Evolutionary conservation across 2,797 vertebrate species (phyloP), one percentile per base, ranked within the genome.

Genomic region (Diglossa cyanea): DNA sequence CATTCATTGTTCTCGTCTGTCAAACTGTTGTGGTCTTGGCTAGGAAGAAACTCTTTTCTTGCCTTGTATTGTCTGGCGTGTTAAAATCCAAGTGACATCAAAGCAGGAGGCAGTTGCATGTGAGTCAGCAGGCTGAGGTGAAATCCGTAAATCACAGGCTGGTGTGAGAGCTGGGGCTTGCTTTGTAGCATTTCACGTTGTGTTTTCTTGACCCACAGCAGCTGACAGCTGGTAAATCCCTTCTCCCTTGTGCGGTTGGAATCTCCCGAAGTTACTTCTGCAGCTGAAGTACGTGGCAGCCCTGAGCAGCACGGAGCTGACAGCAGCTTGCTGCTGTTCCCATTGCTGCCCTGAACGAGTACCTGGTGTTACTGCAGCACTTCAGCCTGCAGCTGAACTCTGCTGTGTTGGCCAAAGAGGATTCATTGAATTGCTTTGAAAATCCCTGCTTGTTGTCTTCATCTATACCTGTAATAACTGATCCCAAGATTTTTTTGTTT

Each of bases 161-260:
- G 53, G 17, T 80, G 68, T 58, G 76, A 77, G 79, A 63, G 33
- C 73, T 61, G 42, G 19, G 35, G 28, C 31, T 86, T n/a, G n/a
- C 85, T 83, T 47, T 83, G 54, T n/a, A 47, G 50, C 40, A 17
- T 54, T 58, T 88, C n/a, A 13, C 0, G 0, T 50, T 47, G 53
- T 23, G 16, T 78, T 77, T 40, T n/a, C 37, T 40, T 81, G 60
- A 93, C 94, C 77, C 5, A 2, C 33, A 54, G 71, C 73, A 33
- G 83, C 33, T 25, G 35, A 68, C 86, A 67, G 54, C 62, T 92
- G 88, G 62, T 73, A 89, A 94, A 89, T 82, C 48, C 62, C 61
- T 65, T 45, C 57, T 89, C 44, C 48, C 44, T 39, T 21, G 23
- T 72, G 58, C 58, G 15, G 20, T 1, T 7, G 2, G 14, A 70